Evolutionary conservation across 2,113 vertebrate genomes (phyloP), one percentile per base, ranked within the genome.

Genomic region (Pelusios castaneus): DNA sequence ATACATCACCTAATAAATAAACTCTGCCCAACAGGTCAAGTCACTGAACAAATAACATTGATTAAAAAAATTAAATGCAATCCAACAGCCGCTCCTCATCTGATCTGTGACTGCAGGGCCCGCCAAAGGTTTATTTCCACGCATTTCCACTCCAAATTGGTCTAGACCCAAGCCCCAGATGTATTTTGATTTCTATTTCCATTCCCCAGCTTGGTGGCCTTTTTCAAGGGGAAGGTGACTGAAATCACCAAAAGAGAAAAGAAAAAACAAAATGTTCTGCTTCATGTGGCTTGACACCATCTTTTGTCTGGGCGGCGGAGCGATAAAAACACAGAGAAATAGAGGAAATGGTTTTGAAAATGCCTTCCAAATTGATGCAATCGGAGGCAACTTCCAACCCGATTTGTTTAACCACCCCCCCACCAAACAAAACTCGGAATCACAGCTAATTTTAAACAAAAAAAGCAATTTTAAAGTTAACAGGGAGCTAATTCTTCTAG

Each of bases 311-410:
- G 34, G 47, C 52, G 38, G n/a, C 90, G 45, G 55, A 47, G 67
- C 11, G 63, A 34, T 63, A 60, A 54, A 52, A 54, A 45, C 16
- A 63, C 77, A 63, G 55, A 31, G 73, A 82, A 91, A 87, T 63
- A 77, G 80, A 87, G 90, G 90, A 91, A 91, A 91, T 82, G 60
- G 84, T 87, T 87, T 91, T 91, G 79, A 79, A 87, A 82, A 87
- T 91, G 70, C 82, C 54, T 60, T 86, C 55, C 79, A 79, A 77
- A 54, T 29, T 55, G 77, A 41, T 55, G 41, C 38, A 38, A 77
- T 77, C 79, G 63, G 85, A 91, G 90, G 38, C 56, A 19, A n/a
- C 84, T 67, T 90, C 78, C 85, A 75, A 56, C 29, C 49, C n/a
- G 82, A 38, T 67, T 86, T 54, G n/a, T 55, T 77, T 63, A 8